Conservation (phyloP, 2,113 vertebrate genomes). For the Heptranchias perlo region DNA sequence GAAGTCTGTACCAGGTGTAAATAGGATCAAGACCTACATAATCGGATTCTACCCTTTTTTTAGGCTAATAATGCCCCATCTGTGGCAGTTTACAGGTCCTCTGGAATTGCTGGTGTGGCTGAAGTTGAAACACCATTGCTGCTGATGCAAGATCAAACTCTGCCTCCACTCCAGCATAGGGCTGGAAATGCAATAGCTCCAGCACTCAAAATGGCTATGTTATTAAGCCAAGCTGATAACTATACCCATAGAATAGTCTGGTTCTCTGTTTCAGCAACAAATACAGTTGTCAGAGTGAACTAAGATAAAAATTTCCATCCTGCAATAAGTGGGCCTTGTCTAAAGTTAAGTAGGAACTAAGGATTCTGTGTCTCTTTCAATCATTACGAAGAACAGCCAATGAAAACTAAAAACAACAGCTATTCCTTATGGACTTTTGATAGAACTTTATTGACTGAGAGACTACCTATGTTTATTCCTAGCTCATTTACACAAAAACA, state of each 20-base stretch:
- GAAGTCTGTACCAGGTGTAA: neutral
- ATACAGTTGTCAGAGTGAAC: too few species aligned
- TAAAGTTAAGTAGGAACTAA: neutral
- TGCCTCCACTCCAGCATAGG: too few species aligned
- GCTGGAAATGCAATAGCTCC: neutral
- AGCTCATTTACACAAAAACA: neutral
- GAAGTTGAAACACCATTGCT: too few species aligned
- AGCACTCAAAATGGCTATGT: neutral
- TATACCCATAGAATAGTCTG: too few species aligned
- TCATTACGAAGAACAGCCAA: neutral
- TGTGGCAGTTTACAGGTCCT: neutral
- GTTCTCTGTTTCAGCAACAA: too few species aligned
- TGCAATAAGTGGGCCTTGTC: too few species aligned
- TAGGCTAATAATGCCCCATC: neutral
- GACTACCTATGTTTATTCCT: neutral
- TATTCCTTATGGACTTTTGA: neutral
- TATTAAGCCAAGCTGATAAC: neutral
- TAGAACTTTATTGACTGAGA: neutral
- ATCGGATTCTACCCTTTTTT: neutral
- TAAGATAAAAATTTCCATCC: neutral
- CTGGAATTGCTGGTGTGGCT: too few species aligned
- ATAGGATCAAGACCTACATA: neutral
- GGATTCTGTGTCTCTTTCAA: neutral
- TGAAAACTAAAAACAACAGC: neutral
- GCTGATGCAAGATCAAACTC: too few species aligned